A percentile compares a stretch with the other conserved stretches of the same genome.
phyloP scores from a whole-genome alignment of 2,113 vertebrate species.

The Megalops atlanticus region DNA sequence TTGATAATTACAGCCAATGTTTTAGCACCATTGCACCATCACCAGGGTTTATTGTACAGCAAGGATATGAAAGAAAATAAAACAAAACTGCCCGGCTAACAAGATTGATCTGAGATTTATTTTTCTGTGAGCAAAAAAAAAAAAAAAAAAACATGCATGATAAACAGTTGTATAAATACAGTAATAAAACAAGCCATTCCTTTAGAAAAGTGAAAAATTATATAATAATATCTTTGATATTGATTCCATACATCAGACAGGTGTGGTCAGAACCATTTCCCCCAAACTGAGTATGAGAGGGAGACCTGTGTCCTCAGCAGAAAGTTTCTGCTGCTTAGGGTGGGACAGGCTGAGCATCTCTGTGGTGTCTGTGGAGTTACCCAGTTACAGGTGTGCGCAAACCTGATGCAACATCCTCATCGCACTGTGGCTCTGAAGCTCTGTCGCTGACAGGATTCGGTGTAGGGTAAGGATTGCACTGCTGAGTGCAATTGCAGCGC shows the following conservation, averaged over 20 bases:
- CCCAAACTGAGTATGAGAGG: background rate
- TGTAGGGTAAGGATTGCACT: background rate
- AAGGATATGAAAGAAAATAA: too few relatives aligned
- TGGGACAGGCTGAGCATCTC: background rate
- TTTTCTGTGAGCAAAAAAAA: background rate
- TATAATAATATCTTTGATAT: background rate
- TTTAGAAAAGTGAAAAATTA: background rate
- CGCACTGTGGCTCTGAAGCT: background rate
- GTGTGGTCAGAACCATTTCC: background rate
- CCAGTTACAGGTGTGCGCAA: background rate
- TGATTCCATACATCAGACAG: background rate
- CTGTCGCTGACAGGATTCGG: background rate
- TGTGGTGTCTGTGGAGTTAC: background rate
- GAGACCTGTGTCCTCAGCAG: background rate
- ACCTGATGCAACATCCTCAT: background rate
- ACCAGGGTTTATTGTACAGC: background rate
- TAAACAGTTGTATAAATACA: constrained; percentile 8
- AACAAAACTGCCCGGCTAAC: too few relatives aligned
- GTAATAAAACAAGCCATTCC: background rate
- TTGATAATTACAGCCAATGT: background rate
- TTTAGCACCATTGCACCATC: background rate
- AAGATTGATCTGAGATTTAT: background rate
- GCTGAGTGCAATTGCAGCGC: background rate
- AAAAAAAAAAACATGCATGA: constrained; percentile 11
- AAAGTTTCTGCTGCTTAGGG: background rate